Evolutionary conservation across 2,888 invertebrate genomes (phyloP).

Genomic region (Hypsopygia costalis): DNA sequence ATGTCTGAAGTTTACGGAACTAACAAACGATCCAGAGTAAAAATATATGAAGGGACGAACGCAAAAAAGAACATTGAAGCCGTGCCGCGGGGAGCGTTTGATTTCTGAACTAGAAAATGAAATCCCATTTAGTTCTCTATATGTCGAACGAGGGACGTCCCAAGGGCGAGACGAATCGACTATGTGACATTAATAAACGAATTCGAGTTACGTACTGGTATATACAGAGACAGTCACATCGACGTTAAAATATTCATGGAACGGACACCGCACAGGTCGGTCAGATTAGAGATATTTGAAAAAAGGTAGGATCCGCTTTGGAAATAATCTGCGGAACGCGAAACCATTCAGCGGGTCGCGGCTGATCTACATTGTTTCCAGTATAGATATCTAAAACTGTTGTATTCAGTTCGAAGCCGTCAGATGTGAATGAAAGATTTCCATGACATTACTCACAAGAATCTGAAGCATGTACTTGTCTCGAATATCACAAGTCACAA

Average conservation of each 20-base stretch:
- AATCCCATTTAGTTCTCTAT: conserved; percentile 61
- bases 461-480: no score
- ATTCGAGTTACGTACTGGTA: conserved; percentile 28
- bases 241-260: conserved; percentile 71
- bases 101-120: conserved; percentile 75
- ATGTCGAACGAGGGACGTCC: conserved; percentile 41
- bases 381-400: no score
- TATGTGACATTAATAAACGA: conserved; percentile 70
- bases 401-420: no score
- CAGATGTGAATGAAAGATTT: no score
- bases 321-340: conserved; percentile 31
- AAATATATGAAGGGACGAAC: conserved; percentile 47
- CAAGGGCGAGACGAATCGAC: conserved; percentile 40
- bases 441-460: no score
- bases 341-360: conserved; percentile 44
- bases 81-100: conserved; percentile 57
- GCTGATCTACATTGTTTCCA: neutral
- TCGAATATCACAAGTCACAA: no score
- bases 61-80: conserved; percentile 43
- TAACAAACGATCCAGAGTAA: conserved; percentile 42
- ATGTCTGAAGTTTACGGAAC: conserved; percentile 31
- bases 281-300: conserved; percentile 56
- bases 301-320: conserved; percentile 44
- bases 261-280: conserved; percentile 50
- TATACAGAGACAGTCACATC: conserved; percentile 58